phyloP scores from a whole-genome alignment of 2,113 vertebrate genomes.

The Apodemus sylvaticus region DNA sequence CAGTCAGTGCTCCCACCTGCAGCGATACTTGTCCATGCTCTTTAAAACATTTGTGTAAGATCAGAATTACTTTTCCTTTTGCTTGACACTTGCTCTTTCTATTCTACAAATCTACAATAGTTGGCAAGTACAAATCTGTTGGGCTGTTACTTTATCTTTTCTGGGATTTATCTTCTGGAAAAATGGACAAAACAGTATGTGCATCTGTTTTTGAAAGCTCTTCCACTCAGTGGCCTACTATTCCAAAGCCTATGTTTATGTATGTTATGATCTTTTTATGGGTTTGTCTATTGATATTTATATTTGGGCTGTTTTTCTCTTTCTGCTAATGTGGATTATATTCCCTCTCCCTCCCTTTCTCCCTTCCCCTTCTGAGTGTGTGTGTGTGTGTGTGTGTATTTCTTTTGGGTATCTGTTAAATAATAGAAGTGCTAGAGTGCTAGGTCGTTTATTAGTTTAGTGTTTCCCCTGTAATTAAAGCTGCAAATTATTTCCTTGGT shows the following conservation, averaged over 20 bases:
- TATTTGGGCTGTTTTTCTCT: not conserved
- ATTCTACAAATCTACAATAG: rapidly evolving
- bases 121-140: not conserved
- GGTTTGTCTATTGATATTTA: not conserved
- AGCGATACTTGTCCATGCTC: no score
- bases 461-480: not conserved
- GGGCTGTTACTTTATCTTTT: not conserved
- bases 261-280: not conserved
- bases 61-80: not conserved
- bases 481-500: not conserved
- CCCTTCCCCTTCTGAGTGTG: no score
- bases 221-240: not conserved
- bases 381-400: not conserved
- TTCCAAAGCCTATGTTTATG: not conserved
- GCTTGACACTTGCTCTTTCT: not conserved
- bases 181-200: not conserved
- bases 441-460: not conserved
- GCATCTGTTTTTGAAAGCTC: not conserved
- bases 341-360: no score
- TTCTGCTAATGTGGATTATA: not conserved
- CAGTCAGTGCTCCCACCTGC: no score
- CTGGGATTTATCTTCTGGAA: not conserved
- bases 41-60: not conserved
- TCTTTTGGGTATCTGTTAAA: not conserved
- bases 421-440: not conserved